Evolutionary conservation across 2,113 vertebrate species (phyloP).

Genomic region (Percopsis transmontana): DNA sequence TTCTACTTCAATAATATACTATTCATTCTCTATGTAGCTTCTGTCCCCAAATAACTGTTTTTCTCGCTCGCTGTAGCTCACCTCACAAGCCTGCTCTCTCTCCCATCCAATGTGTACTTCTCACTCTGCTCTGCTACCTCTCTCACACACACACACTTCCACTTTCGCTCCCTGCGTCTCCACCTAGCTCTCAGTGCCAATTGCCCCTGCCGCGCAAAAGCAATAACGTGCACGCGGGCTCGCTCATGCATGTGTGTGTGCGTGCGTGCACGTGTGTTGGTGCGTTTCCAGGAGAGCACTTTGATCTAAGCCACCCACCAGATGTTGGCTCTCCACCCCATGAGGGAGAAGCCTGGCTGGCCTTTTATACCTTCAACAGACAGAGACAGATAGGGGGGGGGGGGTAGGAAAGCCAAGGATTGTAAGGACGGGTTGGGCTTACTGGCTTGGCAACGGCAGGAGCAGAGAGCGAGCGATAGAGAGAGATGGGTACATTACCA

Average conservation of each 20-base stretch:
- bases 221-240: constrained; percentile 10
- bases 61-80: constrained; percentile 35
- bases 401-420: background rate
- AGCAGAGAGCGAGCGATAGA: constrained; percentile 8
- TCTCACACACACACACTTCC: constrained; percentile 1
- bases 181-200: constrained; percentile 42
- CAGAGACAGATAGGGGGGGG: constrained; percentile 25
- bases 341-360: constrained; percentile 64
- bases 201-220: constrained; percentile 54
- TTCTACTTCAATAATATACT: background rate
- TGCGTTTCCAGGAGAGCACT: constrained; percentile 68
- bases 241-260: background rate
- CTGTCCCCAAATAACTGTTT: constrained; percentile 21
- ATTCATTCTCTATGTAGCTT: constrained; percentile 18
- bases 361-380: constrained; percentile 41
- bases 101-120: constrained; percentile 43
- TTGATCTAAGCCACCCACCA: constrained; percentile 73
- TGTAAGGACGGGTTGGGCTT: constrained; percentile 12
- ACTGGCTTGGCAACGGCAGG: constrained; percentile 35
- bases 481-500: constrained; percentile 58
- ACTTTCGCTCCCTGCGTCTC: constrained; percentile 9
- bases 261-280: constrained; percentile 41
- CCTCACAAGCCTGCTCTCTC: constrained; percentile 24
- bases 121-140: constrained; percentile 1
- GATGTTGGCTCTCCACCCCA: constrained; percentile 71